A percentile compares a stretch with the other conserved stretches of the same genome.
These are phyloP conservation scores for Notoglanidium macrostoma DNA, from an alignment of 2,797 vertebrate genomes.

Conservation along the genomic window DNA sequence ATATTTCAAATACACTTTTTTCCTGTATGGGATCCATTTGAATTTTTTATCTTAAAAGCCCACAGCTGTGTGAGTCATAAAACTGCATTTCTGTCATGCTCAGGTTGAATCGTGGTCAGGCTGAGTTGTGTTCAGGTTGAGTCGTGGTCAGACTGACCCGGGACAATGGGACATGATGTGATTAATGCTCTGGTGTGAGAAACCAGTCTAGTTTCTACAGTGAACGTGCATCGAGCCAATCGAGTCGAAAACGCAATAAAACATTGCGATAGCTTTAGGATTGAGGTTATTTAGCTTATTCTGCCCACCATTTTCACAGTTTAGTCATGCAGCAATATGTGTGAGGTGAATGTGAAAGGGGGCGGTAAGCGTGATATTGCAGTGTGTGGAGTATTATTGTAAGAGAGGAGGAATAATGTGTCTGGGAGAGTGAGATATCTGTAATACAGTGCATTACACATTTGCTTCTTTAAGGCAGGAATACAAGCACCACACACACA, in stretches of 20 bases:
- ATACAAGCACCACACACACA: background rate
- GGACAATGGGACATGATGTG: background rate
- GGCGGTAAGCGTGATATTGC: constrained; percentile 31
- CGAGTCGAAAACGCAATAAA: background rate
- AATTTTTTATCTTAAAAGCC: background rate
- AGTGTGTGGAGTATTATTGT: constrained; percentile 24
- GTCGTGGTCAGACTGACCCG: constrained; percentile 9
- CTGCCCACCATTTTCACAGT: constrained; percentile 46
- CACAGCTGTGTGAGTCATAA: background rate
- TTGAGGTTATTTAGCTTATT: constrained; percentile 22
- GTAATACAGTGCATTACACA: background rate
- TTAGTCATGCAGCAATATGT: constrained; percentile 51
- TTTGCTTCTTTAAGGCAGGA: background rate
- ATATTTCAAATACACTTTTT: too few relatives aligned
- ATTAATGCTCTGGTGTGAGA: background rate
- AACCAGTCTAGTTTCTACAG: constrained; percentile 5
- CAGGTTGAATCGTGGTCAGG: background rate
- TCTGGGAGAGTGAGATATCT: background rate
- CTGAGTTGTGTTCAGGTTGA: background rate
- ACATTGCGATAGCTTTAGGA: background rate
- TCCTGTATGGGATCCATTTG: background rate
- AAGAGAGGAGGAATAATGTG: constrained; percentile 12
- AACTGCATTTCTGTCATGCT: background rate
- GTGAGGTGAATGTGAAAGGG: constrained; percentile 31
- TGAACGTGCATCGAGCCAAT: background rate